Percentiles rank a stretch among this genome's conserved stretches.
phyloP scores from a whole-genome alignment of 1,140 invertebrate species.

The Halyomorpha halys region DNA sequence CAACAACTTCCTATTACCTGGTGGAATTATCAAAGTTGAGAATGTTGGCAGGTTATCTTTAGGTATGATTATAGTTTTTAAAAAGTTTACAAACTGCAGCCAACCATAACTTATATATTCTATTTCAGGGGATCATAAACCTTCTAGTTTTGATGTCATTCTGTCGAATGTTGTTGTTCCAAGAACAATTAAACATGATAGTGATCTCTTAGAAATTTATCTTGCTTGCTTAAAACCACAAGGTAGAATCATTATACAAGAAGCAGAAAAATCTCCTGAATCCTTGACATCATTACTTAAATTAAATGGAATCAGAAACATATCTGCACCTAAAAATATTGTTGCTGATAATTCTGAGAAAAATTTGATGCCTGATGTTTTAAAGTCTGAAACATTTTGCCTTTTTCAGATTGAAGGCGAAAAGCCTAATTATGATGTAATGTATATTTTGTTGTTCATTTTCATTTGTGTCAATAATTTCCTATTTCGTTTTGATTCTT shows the following conservation, averaged over 20 bases:
- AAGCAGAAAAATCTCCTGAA: conserved; percentile 19
- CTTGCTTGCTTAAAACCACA: conserved; percentile 48
- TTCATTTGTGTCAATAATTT: neutral
- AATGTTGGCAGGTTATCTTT: conserved; percentile 8
- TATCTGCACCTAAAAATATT: conserved; percentile 35
- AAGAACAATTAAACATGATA: conserved; percentile 37
- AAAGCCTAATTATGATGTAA: conserved; percentile 29
- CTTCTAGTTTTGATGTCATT: conserved; percentile 47
- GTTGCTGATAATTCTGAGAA: conserved; percentile 17
- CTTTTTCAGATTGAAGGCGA: conserved; percentile 21
- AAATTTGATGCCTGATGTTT: neutral
- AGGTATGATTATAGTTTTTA: neutral
- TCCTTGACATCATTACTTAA: conserved; percentile 41
- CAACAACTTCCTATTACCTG: neutral
- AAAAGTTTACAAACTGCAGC: neutral
- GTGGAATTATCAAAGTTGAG: conserved; percentile 17
- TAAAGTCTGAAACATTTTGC: conserved; percentile 17
- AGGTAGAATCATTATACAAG: conserved; percentile 37
- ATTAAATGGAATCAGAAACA: conserved; percentile 51
- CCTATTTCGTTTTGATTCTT: neutral
- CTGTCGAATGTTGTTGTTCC: conserved; percentile 43
- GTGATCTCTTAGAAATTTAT: conserved; percentile 42
- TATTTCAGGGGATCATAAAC: conserved; percentile 40
- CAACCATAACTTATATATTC: neutral
- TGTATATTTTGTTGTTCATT: neutral